Evolutionary conservation across 2,797 vertebrate species (phyloP), one percentile per base, ranked within the genome.

Genomic region (Geotrypetes seraphini): DNA sequence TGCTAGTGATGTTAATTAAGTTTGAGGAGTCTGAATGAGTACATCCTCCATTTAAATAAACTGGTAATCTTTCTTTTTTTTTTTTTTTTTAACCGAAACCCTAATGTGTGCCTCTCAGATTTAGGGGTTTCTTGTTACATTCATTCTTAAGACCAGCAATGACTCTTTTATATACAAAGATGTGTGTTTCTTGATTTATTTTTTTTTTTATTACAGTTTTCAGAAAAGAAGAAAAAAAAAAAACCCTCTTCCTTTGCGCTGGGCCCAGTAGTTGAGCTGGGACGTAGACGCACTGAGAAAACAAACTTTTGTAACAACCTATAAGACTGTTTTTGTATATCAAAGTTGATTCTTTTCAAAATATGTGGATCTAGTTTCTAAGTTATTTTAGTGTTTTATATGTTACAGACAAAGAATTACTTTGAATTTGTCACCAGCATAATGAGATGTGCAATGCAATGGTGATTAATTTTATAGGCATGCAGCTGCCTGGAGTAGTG

Each of bases 381-480:
- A 93, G 88, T 97, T 92, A 92, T 94, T 96, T 96, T 88, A 90
- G 85, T 87, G 87, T 95, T 97, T 96, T 97, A 84, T 96, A 97
- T 91, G 86, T 97, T 93, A 66, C 70, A 60, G 67, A 74, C 66
- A 78, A 72, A 67, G 59, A 28, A 52, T 63, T 59, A 56, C 55
- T 74, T 79, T 72, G 70, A 81, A 85, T 50, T 52, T 54, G 85
- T 92, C 83, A 83, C 85, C 86, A 92, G 88, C 82, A 87, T 84
- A 79, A 73, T 59, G 63, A 78, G 55, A 68, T 65, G 75, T 69
- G 64, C 75, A 83, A 82, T 77, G 80, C 76, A 69, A 43, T 77
- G 83, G 86, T 87, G 84, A 88, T 30, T 24, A 25, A 18, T 22
- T 33, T 21, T 26, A 25, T 16, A 63, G 86, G 84, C 72, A 60